Evolutionary conservation across 2,113 vertebrate species (phyloP).

Genomic region (Regulus satrapa): DNA sequence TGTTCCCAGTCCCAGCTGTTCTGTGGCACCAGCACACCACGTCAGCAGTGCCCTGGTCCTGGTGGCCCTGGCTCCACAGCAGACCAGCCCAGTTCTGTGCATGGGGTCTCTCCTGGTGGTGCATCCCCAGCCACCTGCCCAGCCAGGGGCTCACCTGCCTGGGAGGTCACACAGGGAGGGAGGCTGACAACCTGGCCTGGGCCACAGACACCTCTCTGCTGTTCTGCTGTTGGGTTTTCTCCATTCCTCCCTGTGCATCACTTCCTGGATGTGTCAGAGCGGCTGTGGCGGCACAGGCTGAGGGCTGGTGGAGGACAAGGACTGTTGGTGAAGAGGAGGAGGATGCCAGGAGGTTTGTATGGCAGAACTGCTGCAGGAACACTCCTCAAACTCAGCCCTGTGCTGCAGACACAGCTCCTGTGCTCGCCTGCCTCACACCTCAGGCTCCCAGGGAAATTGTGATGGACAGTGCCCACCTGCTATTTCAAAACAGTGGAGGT

Average conservation of each 20-base stretch:
- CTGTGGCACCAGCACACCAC: background rate
- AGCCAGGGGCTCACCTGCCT: background rate
- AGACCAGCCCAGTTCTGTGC: background rate
- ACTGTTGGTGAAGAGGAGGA: background rate
- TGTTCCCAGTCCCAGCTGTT: background rate
- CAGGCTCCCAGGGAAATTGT: background rate
- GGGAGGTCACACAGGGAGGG: background rate
- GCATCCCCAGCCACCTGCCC: background rate
- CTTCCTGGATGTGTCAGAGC: background rate
- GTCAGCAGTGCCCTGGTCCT: background rate
- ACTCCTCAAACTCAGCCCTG: background rate
- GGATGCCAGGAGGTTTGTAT: background rate
- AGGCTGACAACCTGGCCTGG: background rate
- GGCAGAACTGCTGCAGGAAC: background rate
- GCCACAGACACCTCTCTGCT: background rate
- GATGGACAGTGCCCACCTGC: background rate
- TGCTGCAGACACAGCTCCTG: fast-evolving
- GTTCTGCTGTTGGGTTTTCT: background rate
- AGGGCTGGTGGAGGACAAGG: background rate
- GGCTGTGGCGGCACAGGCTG: background rate
- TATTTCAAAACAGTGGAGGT: background rate
- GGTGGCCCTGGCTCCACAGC: background rate
- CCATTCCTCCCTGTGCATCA: background rate
- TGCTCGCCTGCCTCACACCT: fast-evolving
- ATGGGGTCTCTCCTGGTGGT: fast-evolving